Base-by-base conservation (phyloP, 2,113 vertebrate species). In the Tapirus terrestris region DNA sequence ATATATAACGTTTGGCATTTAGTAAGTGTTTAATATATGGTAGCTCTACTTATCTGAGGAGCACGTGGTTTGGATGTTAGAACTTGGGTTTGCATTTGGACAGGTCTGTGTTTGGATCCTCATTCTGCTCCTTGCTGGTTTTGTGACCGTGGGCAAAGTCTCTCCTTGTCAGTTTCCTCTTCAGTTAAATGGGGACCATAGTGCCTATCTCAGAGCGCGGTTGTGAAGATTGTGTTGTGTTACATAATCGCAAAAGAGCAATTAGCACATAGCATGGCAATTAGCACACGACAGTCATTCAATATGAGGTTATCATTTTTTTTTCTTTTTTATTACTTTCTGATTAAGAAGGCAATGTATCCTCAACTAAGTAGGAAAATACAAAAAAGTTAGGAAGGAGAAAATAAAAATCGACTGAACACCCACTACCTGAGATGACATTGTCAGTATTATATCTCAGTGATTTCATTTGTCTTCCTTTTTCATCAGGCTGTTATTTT, bases 311-410 rank as follows among this genome's bases (percentile, higher is more conserved):
- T 39, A 79, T 43, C 21, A 17, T 21, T 83, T 77, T 60, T 70
- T 75, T 61, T 45, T 21, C 2, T 25, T 85, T 75, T 90, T 95
- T 23, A 36, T 33, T 86, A 31, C 31, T 86, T 89, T 87, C 88
- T 96, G 51, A 85, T 82, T 84, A 97, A 91, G 51, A 77, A 77
- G 2, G 33, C 77, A 86, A 73, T n/a, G 18, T 36, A 53, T 81
- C 31, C 21, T 73, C 48, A 33, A 31, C 6, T 65, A 81, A 65
- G 43, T 93, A 48, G 27, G 60, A 94, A 96, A 94, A 39, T 39
- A 79, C 33, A 20, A 36, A 68, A 68, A 84, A 77, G 29, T 94
- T 77, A 79, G 48, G 27, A 67, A 94, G 80, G 53, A 96, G 72
- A 91, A 89, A 86, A 90, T 89, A 63, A 91, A 92, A 68, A 82